These are phyloP conservation scores for Spinus pinus DNA, from an alignment of 2,797 vertebrate species.

Conservation along the genomic window DNA sequence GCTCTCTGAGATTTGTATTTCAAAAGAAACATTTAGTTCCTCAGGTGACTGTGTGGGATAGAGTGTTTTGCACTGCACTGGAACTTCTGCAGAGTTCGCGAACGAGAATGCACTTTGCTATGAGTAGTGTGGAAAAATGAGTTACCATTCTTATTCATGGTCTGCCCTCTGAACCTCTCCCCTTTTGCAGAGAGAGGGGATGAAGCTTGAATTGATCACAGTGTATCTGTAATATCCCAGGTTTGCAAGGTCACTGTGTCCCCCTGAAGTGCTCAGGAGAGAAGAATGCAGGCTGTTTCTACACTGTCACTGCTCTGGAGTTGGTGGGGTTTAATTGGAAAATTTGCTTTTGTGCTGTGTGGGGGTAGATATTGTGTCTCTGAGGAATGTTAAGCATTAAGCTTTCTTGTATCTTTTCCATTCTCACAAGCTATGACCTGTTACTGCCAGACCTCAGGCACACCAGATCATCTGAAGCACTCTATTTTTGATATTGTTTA, in stretches of 20 bases:
- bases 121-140: neutral
- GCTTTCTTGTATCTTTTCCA: neutral
- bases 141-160: neutral
- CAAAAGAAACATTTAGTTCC: neutral
- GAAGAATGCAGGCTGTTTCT: neutral
- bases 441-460: neutral
- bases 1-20: neutral
- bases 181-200: neutral
- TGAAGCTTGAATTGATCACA: neutral
- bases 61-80: neutral
- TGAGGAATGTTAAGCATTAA: neutral
- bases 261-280: neutral
- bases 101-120: neutral
- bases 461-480: neutral
- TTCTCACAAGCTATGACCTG: neutral
- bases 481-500: neutral
- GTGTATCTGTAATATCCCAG: rapidly evolving
- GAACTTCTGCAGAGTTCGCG: neutral
- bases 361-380: neutral
- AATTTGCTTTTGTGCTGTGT: neutral
- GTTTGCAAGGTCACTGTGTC: neutral
- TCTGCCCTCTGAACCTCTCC: neutral
- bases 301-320: neutral
- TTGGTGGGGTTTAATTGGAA: neutral
- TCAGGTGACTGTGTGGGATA: neutral